Base-by-base conservation (phyloP, 2,113 vertebrate genomes). In the Urocitellus parryii region DNA sequence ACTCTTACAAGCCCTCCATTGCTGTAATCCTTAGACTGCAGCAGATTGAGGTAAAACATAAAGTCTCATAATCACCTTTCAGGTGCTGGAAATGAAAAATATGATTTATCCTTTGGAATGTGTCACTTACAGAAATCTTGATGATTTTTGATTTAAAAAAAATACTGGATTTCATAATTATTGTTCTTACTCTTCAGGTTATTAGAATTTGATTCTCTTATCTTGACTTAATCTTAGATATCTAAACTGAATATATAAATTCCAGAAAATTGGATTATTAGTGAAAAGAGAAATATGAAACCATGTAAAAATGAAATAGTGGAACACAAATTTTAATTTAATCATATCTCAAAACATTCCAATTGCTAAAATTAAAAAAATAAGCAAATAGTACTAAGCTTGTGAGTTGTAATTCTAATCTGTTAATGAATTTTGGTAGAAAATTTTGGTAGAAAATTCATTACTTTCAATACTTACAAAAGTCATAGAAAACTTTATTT, bases 321-420 rank as follows among this genome's bases (percentile, higher is more conserved):
- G 1, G 39, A 58, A 22, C 17, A 29, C 0, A 48, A 91, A 81
- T 82, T 87, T 61, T 14, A 82, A 74, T 77, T 89, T 18, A 84
- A 22, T 27, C 18, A 25, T 74, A 53, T 6, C 17, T 91, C 24
- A 79, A 81, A 91, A 68, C 10, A 91, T 53, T 93, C 6, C 2
- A 53, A 80, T 68, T 82, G 78, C 29, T 90, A 27, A 16, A 92
- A 94, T 96, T n/a, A 18, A 90, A 88, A 70, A 74, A 56, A 3
- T 20, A 25, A 94, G 39, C 13, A 77, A 76, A 48, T 0, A 34
- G 4, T 48, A 0, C 11, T n/a, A 83, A 90, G 79, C 8, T 58
- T 51, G 58, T 74, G 68, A 81, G 34, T 80, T 89, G 73, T 94
- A 39, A 91, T 61, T 48, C 18, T 74, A 79, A 3, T 0, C 2